Conservation (phyloP, 2,888 invertebrate genomes). For the Lepidocyrtoides sp. region DNA sequence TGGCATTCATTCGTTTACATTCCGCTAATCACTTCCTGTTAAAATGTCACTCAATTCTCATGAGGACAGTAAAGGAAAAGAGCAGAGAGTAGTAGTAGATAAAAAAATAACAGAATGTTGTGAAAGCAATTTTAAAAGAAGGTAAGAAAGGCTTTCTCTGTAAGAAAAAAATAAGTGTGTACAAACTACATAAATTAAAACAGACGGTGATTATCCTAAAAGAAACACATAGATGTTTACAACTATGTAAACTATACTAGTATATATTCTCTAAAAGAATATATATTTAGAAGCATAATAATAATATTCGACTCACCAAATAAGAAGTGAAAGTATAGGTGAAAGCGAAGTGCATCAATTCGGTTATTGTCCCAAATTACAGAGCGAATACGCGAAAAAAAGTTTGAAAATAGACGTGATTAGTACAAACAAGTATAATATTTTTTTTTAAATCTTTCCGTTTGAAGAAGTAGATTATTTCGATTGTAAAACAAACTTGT, state of each 20-base stretch:
- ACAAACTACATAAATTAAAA: constrained; percentile 14
- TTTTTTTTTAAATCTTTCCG: constrained; percentile 26
- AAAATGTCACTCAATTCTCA: constrained; percentile 19
- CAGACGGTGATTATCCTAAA: constrained; percentile 40
- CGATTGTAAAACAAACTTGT: constrained; percentile 20
- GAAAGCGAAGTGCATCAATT: constrained; percentile 79
- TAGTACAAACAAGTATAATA: constrained; percentile 66
- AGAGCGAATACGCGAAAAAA: constrained; percentile 65
- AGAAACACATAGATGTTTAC: constrained; percentile 8
- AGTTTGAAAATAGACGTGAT: constrained; percentile 73
- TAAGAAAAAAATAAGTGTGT: neutral
- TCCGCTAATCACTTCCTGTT: constrained; percentile 46
- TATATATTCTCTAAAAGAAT: constrained; percentile 57
- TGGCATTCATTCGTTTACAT: constrained; percentile 34
- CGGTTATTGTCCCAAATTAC: constrained; percentile 76
- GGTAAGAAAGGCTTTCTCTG: constrained; percentile 5
- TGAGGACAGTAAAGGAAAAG: neutral
- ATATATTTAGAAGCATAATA: constrained; percentile 53
- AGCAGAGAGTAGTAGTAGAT: too few species aligned
- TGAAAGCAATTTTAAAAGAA: neutral
- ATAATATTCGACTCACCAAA: constrained; percentile 71
- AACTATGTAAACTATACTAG: constrained; percentile 28
- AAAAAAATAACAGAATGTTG: neutral
- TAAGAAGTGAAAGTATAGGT: constrained; percentile 78
- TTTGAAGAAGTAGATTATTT: constrained; percentile 21